A percentile compares a stretch with the other conserved stretches of the same genome.
Evolutionary conservation across 2,113 vertebrate species (phyloP).

Genomic region (Malurus cyaneus): DNA sequence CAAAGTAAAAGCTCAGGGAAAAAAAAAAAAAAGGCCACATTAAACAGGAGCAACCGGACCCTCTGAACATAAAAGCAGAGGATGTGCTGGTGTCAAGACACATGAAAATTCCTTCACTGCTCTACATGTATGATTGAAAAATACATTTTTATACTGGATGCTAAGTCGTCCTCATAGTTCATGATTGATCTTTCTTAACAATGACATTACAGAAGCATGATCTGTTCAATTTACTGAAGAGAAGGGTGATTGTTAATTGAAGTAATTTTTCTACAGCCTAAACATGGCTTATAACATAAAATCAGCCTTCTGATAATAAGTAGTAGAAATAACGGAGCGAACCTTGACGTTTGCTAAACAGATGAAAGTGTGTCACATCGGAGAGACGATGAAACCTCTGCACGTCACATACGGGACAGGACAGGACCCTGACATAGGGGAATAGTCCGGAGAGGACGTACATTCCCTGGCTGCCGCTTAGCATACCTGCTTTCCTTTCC

Average conservation of each 20-base stretch:
- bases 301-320: background rate
- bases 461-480: background rate
- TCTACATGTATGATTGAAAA: background rate
- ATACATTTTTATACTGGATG: background rate
- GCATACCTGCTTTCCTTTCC: background rate
- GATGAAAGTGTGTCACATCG: background rate
- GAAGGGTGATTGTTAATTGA: background rate
- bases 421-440: background rate
- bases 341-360: background rate
- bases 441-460: background rate
- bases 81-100: background rate
- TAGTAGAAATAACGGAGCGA: background rate
- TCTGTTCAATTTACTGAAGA: background rate
- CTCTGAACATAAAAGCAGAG: background rate
- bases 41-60: background rate
- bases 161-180: background rate
- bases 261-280: background rate
- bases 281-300: background rate
- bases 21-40: fast-evolving
- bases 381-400: background rate
- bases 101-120: background rate
- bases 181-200: background rate
- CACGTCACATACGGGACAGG: background rate
- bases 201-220: background rate
- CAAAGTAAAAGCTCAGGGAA: background rate